Evolutionary conservation across 2,797 vertebrate genomes (phyloP), one percentile per base, ranked within the genome.

Genomic region (Sebastes miniatus): DNA sequence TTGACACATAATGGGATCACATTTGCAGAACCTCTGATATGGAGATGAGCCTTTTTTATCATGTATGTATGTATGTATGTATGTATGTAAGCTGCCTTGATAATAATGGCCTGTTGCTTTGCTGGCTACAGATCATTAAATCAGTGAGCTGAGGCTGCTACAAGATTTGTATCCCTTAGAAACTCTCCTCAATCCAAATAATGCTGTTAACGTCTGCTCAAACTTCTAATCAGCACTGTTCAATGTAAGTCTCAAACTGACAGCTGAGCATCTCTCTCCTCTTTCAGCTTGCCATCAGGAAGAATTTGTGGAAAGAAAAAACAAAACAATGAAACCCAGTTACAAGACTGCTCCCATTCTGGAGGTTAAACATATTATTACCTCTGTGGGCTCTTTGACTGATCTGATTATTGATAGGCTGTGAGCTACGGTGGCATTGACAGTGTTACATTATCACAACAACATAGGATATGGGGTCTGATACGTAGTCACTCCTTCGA

Each of bases 301-400:
- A 87, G 70, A 71, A 79, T 71, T 81, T 81, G 65, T 66, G 18
- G 54, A 32, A 36, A 59, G 16, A 16, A 7, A 10, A 20, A 20
- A 79, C 0, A 8, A 76, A 69, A 54, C 62, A 79, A 67, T 27
- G 50, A 32, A 83, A 83, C 57, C 61, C 75, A 79, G 75, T 85
- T 79, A 77, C 69, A 81, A 64, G 74, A 34, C 77, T 81, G 76
- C 76, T 89, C 61, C 77, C 39, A 67, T 73, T 77, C 54, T 22
- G 18, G 56, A 79, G 67, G 79, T 87, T 82, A 77, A 83, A 86
- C 67, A 72, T 77, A 29, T 88, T 83, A 83, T 81, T 83, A 85
- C 81, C 83, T 81, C 85, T 69, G 67, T 79, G 79, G 65, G 80
- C 77, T 84, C 75, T 83, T 80, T 86, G 86, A 89, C 76, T 87